Percentiles rank a stretch among this genome's conserved stretches.
Conservation (phyloP, 2,888 invertebrate species). For the Eurytoma californica region DNA sequence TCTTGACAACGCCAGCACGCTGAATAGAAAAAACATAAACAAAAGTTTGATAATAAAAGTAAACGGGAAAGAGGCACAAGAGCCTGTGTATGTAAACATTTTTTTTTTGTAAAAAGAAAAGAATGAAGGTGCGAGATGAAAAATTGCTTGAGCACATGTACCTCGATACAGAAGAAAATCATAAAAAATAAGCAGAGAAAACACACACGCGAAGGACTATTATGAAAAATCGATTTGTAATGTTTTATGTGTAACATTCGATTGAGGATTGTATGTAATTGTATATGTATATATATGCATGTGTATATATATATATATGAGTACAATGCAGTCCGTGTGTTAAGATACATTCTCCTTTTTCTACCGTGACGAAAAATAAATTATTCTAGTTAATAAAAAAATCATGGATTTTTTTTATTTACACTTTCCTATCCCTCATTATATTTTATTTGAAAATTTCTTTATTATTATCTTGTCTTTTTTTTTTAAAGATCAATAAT, state of each 20-base stretch:
- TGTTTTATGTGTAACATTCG: constrained; percentile 74
- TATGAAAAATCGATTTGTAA: constrained; percentile 69
- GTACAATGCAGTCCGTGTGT: constrained; percentile 74
- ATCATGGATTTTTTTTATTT: constrained; percentile 30
- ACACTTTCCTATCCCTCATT: not conserved
- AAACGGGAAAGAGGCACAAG: constrained; percentile 37
- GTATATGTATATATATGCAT: constrained; percentile 52
- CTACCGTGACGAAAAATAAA: constrained; percentile 75
- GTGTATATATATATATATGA: constrained; percentile 67
- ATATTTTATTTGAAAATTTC: not conserved
- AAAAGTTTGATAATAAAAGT: no score
- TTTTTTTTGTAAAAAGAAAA: constrained; percentile 37
- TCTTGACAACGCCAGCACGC: constrained; percentile 28
- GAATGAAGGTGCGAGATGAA: constrained; percentile 52
- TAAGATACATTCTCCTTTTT: constrained; percentile 75
- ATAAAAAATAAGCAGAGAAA: constrained; percentile 48
- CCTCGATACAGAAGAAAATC: constrained; percentile 57
- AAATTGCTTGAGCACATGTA: constrained; percentile 57
- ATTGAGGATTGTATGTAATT: constrained; percentile 74
- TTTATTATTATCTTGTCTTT: not conserved
- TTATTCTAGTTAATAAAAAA: constrained; percentile 75
- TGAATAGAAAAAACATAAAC: not conserved
- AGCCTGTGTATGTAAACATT: constrained; percentile 46
- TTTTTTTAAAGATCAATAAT: not conserved
- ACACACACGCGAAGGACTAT: constrained; percentile 61